Evolutionary conservation across 2,113 vertebrate species (phyloP).

Genomic region (Crotalus horridus): DNA sequence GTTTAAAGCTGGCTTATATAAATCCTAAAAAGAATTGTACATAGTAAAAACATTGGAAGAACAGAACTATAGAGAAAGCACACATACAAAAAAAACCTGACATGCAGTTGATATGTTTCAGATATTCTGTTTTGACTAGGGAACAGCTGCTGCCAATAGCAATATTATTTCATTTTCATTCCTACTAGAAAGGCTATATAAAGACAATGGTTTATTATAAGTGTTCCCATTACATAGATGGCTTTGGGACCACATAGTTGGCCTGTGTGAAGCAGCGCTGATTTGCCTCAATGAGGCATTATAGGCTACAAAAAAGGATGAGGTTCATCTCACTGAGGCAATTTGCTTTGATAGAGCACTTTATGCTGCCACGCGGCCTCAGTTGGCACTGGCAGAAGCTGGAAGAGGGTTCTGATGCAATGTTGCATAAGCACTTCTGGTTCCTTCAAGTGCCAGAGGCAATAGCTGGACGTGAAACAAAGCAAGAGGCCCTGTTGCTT

Average conservation of each 20-base stretch:
- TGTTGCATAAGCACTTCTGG: neutral
- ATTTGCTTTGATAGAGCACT: neutral
- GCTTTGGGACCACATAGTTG: conserved; percentile 40
- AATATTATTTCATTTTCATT: conserved; percentile 45
- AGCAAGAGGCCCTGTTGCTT: neutral
- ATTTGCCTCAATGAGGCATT: neutral
- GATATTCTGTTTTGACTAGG: conserved; percentile 39
- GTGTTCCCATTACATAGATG: conserved; percentile 26
- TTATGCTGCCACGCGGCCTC: neutral
- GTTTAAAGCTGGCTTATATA: neutral
- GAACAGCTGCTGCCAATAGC: conserved; percentile 38
- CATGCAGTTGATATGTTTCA: neutral
- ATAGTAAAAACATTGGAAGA: neutral
- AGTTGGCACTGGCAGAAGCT: neutral
- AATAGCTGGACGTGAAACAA: neutral
- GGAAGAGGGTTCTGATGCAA: neutral
- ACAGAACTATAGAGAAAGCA: neutral
- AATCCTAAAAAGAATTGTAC: conserved; percentile 31
- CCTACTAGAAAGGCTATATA: conserved; percentile 52
- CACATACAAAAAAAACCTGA: rapidly evolving
- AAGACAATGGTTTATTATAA: conserved; percentile 48
- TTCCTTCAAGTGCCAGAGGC: neutral
- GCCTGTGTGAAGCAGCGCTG: neutral
- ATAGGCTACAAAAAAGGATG: neutral
- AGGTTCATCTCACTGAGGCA: neutral